Evolutionary conservation across 2,888 invertebrate genomes (phyloP), one percentile per base, ranked within the genome.

Genomic region (Seira musarum): DNA sequence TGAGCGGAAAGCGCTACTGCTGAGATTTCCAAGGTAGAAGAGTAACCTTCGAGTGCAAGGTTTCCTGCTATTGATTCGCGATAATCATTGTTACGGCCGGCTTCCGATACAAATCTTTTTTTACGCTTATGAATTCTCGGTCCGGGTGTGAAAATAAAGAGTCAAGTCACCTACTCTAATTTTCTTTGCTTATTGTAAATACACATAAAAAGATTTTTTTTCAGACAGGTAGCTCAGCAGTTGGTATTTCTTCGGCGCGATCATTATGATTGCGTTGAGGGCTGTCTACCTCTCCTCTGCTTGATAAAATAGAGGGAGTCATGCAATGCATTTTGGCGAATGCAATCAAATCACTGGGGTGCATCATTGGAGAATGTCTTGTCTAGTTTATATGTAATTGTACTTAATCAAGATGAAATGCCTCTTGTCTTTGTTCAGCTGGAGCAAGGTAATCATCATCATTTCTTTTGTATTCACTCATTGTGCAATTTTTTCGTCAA

Each of bases 21-120:
- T 81, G 81, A 66, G 77, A 77, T 77, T 82, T 80, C 66, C 82
- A 82, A 82, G 82, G 82, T 74, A 64, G 80, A 60, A 40, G 57
- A 61, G 69, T 70, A 82, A 82, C 82, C 82, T 82, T 82, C 80
- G 79, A 73, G 67, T 75, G 75, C 79, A 81, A 83, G 81, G 83
- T 76, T 78, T 72, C 74, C 68, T 6, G n/a, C 67, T 79, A 83
- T 83, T 83, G 83, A 83, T 83, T 79, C 24, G 13, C 72, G 30
- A 72, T 79, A 83, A 79, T 75, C 71, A 78, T 80, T 73, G 57
- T 73, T 69, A 35, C 40, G 61, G 25, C 69, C 73, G 65, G 73
- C 61, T 35, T 72, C 30, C 65, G 72, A 24, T 71, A 64, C 60
- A 70, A 60, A n/a, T n/a, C n/a, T 30, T 13, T 24, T 40, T 40